Evolutionary conservation across 2,888 invertebrate genomes (phyloP).

Genomic region (Cactoblastis cactorum): DNA sequence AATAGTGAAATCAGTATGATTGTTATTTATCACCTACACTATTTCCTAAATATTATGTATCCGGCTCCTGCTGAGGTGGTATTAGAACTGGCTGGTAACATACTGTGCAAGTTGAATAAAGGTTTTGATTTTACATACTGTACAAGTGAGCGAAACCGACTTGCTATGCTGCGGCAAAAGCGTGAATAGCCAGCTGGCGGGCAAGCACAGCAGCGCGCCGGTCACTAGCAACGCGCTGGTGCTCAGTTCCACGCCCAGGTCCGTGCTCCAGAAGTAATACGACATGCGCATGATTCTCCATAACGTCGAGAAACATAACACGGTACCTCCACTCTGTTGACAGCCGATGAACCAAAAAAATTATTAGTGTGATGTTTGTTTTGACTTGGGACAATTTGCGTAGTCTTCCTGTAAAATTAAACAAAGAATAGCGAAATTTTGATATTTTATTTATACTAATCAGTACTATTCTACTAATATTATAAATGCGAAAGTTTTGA

Average conservation of each 20-base stretch:
- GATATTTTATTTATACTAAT: too few species aligned
- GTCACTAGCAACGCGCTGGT: slow-evolving; percentile 49
- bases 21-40: too few species aligned
- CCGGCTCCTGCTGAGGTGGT: not conserved
- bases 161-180: slow-evolving; percentile 58
- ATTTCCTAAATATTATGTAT: too few species aligned
- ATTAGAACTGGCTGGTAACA: not conserved
- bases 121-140: slow-evolving; percentile 45
- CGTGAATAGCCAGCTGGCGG: slow-evolving; percentile 65
- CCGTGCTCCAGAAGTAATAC: slow-evolving; percentile 69
- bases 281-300: slow-evolving; percentile 64
- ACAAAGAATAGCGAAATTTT: too few species aligned
- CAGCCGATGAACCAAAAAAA: too few species aligned
- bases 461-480: too few species aligned
- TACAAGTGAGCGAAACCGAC: slow-evolving; percentile 44
- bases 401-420: too few species aligned
- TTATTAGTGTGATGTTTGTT: too few species aligned
- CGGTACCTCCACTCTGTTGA: slow-evolving; percentile 59
- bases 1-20: too few species aligned
- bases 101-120: not conserved
- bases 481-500: too few species aligned
- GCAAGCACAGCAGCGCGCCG: slow-evolving; percentile 61
- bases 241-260: slow-evolving; percentile 59
- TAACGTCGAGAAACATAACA: slow-evolving; percentile 55
- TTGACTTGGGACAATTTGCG: too few species aligned